Evolutionary conservation across 2,113 vertebrate genomes (phyloP).

Genomic region (Leucosticte australis): DNA sequence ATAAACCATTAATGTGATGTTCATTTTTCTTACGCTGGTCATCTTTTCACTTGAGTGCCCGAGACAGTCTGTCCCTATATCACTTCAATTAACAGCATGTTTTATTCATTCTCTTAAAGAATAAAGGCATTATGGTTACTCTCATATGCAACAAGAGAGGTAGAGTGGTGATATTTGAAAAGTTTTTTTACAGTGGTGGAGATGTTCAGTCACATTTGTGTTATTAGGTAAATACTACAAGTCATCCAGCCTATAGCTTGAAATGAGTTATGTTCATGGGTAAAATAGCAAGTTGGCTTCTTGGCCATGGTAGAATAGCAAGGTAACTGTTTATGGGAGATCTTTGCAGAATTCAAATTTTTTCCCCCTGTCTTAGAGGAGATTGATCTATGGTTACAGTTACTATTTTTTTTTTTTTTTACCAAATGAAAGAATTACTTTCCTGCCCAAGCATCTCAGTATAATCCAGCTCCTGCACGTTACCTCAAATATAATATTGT

Average conservation of each 20-base stretch:
- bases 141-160: background rate
- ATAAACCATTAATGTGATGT: background rate
- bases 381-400: background rate
- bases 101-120: slow-evolving; percentile 23
- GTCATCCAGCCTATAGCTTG: background rate
- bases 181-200: background rate
- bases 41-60: background rate
- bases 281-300: background rate
- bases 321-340: background rate
- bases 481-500: background rate
- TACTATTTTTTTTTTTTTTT: background rate
- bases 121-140: background rate
- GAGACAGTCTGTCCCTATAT: background rate
- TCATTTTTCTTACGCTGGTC: background rate
- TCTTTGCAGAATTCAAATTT: background rate
- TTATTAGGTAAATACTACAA: background rate
- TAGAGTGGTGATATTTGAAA: background rate
- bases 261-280: background rate
- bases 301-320: background rate
- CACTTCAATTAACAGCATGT: background rate
- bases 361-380: background rate
- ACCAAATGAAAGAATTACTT: background rate
- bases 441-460: background rate
- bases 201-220: background rate
- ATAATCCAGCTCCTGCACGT: background rate